Evolutionary conservation across 2,888 invertebrate species (phyloP), one percentile per base, ranked within the genome.

Genomic region (Trichopoda pennipes): DNA sequence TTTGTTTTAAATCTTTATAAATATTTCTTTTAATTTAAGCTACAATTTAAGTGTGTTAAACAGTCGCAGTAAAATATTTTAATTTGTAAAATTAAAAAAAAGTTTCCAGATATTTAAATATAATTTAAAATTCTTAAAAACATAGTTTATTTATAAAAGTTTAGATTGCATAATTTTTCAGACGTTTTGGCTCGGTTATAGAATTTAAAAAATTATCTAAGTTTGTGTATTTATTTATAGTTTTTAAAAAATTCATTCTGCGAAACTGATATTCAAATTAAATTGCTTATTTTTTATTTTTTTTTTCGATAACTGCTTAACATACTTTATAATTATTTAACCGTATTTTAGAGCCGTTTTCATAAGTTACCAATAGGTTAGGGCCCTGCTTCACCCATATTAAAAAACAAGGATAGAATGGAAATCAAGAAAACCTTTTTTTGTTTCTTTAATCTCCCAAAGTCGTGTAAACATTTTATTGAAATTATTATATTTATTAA

Each of bases 221-320:
- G 38, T 12, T 38, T 7, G 38, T 38, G 38, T 38, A 38, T 10
- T 12, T 38, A 32, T 32, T 32, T 8, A 6, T 32, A 8, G 32
- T 32, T 38, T 1, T 38, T 38, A 12, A 10, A 12, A 12, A 12
- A 12, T 10, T 38, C 10, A 38, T 38, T 44, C 42, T 4, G 2
- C n/a, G 42, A n/a, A 16, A 44, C 14, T 16, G 16, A 16, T n/a
- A 44, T 12, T 1, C 16, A n/a, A 44, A 44, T 3, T 16, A 6
- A 44, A 44, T 16, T 16, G 42, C n/a, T 44, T 44, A 44, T 6
- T 44, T 38, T 32, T 38, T 1, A 12, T 8, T 38, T 38, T 12
- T 44, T 44, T 6, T 44, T 38, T 58, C 8, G 32, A 38, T 14
- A 16, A 32, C 61, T 72, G 61, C 19, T 70, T 35, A 70, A 58